A percentile compares a stretch with the other conserved stretches of the same genome.
These are phyloP conservation scores for Cheilosia soror DNA, from an alignment of 2,888 invertebrate genomes.

Conservation along the genomic window DNA sequence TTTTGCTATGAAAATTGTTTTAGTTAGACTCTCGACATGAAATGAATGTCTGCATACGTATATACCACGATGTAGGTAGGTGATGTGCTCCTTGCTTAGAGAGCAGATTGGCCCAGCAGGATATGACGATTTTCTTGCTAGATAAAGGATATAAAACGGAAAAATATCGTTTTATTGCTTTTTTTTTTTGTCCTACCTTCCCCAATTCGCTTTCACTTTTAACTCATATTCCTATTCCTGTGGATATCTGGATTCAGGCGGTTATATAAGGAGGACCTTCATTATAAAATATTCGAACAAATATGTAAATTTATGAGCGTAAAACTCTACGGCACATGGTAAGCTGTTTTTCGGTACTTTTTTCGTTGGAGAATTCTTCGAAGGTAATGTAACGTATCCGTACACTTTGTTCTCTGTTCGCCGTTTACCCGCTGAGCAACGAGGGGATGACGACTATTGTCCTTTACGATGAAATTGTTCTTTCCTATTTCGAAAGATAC, in stretches of 20 bases:
- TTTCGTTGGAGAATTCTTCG: conserved; percentile 18
- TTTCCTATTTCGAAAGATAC: not conserved
- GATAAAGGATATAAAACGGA: conserved; percentile 41
- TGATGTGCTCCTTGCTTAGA: conserved; percentile 6
- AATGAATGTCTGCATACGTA: conserved; percentile 27
- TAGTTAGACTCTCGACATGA: conserved; percentile 43
- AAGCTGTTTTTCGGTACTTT: conserved; percentile 7
- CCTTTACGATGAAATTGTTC: conserved; percentile 18
- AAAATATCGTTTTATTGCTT: conserved; percentile 43
- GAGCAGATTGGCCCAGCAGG: conserved; percentile 43
- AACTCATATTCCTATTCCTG: conserved; percentile 15
- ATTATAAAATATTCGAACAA: conserved; percentile 41
- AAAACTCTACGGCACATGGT: conserved; percentile 24
- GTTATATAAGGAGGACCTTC: conserved; percentile 22
- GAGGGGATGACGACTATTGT: conserved; percentile 7
- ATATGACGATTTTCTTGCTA: conserved; percentile 31
- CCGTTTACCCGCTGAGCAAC: not conserved
- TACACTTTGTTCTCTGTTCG: conserved; percentile 23
- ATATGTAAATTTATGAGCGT: conserved; percentile 54
- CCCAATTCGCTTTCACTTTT: conserved; percentile 48
- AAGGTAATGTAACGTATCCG: conserved; percentile 49
- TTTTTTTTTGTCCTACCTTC: not conserved
- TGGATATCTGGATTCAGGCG: not conserved
- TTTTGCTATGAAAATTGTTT: conserved; percentile 58
- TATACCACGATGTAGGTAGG: not conserved